Percentiles rank a stretch among this genome's conserved stretches.
Conservation (phyloP, 2,113 vertebrate species). For the Phylloscopus trochilus region DNA sequence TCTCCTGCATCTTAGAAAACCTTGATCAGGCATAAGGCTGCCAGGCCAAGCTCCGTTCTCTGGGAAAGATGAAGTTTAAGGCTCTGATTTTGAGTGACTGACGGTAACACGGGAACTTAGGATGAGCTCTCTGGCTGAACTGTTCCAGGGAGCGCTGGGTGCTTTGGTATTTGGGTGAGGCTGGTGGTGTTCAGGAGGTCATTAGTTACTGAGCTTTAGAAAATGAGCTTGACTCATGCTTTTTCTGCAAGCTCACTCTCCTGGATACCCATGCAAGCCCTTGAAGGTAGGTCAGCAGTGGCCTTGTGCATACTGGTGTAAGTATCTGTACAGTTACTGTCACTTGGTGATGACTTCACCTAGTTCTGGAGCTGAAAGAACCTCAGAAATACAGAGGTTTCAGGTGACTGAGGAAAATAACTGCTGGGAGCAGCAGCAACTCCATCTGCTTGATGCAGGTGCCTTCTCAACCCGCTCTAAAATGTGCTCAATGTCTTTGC, state of each 20-base stretch:
- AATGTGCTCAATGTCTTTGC: neutral
- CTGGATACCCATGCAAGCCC: neutral
- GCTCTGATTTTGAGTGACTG: neutral
- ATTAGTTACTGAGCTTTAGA: neutral
- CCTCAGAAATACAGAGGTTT: neutral
- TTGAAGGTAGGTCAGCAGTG: neutral
- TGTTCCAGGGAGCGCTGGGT: neutral
- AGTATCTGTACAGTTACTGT: neutral
- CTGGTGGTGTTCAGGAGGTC: neutral
- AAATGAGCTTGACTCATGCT: neutral
- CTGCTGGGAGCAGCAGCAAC: neutral
- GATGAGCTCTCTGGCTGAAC: neutral
- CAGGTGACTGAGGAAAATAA: neutral
- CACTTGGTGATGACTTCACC: neutral
- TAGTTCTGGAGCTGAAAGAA: neutral
- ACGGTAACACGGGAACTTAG: neutral
- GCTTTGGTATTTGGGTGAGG: neutral
- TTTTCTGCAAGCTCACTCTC: neutral
- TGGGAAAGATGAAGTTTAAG: neutral
- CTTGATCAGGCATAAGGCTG: neutral
- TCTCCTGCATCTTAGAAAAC: neutral
- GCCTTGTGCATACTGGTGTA: neutral
- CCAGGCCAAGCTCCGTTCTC: neutral
- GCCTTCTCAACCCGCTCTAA: neutral
- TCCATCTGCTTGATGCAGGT: neutral